Evolutionary conservation across 2,797 vertebrate genomes (phyloP).

Genomic region (Myiotriccus ornatus): DNA sequence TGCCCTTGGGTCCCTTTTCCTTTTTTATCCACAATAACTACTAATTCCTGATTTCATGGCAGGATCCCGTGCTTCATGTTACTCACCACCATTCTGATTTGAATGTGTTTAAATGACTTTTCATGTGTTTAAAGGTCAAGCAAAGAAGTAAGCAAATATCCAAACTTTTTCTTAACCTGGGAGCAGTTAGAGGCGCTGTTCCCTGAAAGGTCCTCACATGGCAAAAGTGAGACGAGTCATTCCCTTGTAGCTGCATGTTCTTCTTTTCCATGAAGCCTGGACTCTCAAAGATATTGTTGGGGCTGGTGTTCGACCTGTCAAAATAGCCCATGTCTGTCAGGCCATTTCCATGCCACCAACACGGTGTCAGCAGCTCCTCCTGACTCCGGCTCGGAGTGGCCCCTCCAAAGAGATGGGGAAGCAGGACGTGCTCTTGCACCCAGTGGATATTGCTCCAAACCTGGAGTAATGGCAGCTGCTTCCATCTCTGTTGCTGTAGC

Average conservation of each 20-base stretch:
- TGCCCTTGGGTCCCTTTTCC: not conserved
- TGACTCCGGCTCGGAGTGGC: not conserved
- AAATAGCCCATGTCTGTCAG: not conserved
- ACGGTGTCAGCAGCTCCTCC: not conserved
- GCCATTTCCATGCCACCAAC: not conserved
- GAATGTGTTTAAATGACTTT: not conserved
- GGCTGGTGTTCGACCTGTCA: not conserved
- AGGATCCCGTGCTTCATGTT: not conserved
- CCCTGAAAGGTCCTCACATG: not conserved
- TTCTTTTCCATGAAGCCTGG: not conserved
- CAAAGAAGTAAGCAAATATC: not conserved
- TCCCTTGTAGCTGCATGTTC: not conserved
- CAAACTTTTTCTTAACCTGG: not conserved
- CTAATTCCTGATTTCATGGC: not conserved
- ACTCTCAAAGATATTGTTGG: not conserved
- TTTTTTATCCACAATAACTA: not conserved
- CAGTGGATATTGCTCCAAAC: rapidly evolving
- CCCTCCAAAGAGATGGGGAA: not conserved
- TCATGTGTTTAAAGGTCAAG: not conserved
- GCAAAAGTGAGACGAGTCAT: not conserved
- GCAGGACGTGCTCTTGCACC: rapidly evolving
- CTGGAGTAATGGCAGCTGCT: not conserved
- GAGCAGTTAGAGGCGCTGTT: not conserved
- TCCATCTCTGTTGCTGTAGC: not conserved
- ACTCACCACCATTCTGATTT: not conserved